Evolutionary conservation across 2,797 vertebrate species (phyloP).

Genomic region (Anguilla pacifica): DNA sequence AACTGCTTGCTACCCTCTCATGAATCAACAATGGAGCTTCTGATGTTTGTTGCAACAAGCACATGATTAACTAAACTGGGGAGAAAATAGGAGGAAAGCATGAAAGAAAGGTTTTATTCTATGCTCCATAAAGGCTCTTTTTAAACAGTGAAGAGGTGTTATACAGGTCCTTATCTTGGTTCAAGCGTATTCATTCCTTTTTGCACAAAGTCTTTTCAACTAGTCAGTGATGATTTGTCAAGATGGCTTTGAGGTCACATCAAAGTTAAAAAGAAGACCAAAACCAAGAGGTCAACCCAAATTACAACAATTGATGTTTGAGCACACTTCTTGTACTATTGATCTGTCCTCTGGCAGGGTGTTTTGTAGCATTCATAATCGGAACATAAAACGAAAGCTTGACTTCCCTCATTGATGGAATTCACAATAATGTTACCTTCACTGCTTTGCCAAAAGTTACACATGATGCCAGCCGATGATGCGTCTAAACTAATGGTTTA

Average conservation of each 20-base stretch:
- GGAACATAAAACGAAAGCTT: not conserved
- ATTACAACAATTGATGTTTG: not conserved
- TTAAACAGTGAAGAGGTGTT: not conserved
- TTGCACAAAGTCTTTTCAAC: not conserved
- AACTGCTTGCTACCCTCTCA: not conserved
- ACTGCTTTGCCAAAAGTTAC: not conserved
- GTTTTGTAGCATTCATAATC: not conserved
- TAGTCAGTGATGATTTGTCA: not conserved
- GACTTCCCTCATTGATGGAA: not conserved
- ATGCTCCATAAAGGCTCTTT: not conserved
- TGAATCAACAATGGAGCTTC: not conserved
- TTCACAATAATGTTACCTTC: not conserved
- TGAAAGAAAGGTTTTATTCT: not conserved
- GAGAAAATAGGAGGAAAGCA: not conserved
- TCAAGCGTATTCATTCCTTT: not conserved
- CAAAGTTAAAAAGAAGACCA: not conserved
- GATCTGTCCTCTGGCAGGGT: not conserved
- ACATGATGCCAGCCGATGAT: not conserved
- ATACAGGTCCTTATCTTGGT: not conserved
- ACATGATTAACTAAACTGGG: not conserved
- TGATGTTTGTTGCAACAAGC: not conserved
- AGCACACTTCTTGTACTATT: not conserved
- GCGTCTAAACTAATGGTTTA: not conserved
- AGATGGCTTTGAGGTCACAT: not conserved
- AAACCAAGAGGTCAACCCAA: not conserved